These are phyloP conservation scores for Oscheius sp. DNA, from an alignment of 1,140 invertebrate genomes.

Conservation along the genomic window DNA sequence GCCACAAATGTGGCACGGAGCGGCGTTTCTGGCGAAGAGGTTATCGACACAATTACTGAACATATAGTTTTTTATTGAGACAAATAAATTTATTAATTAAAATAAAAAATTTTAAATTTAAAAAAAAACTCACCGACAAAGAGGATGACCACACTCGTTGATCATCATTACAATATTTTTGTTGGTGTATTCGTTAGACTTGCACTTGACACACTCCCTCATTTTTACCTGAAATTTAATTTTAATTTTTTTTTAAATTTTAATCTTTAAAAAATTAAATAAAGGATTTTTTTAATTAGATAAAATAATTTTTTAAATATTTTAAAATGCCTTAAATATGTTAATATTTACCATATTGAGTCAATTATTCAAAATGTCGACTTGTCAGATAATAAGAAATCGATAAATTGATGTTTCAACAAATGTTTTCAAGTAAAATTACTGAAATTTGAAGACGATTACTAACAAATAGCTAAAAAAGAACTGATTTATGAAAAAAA, in stretches of 20 bases:
- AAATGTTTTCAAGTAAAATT: neutral
- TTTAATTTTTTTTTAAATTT: too few species aligned
- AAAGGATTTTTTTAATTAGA: too few species aligned
- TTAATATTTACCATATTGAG: too few species aligned
- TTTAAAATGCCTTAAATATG: too few species aligned
- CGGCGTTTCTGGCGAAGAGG: constrained; percentile 88
- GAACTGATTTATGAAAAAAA: too few species aligned
- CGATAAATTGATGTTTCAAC: too few species aligned
- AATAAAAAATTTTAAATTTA: neutral
- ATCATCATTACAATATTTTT: constrained; percentile 94
- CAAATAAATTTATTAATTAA: neutral
- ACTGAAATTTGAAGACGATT: neutral
- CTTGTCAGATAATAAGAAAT: constrained; percentile 22
- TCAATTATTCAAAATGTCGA: too few species aligned
- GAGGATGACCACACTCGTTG: constrained; percentile 92
- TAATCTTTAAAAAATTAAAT: constrained; percentile 9
- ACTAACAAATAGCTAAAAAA: too few species aligned
- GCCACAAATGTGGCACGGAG: constrained; percentile 84
- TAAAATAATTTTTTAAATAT: too few species aligned
- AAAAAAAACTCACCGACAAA: constrained; percentile 73
- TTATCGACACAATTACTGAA: constrained; percentile 81
- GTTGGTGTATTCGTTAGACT: constrained; percentile 96
- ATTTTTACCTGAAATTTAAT: too few species aligned
- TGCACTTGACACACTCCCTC: constrained; percentile 90
- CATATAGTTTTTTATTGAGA: too few species aligned